Evolutionary conservation across 2,888 invertebrate species (phyloP), one percentile per base, ranked within the genome.

Genomic region (Alloscopus bannaensis): DNA sequence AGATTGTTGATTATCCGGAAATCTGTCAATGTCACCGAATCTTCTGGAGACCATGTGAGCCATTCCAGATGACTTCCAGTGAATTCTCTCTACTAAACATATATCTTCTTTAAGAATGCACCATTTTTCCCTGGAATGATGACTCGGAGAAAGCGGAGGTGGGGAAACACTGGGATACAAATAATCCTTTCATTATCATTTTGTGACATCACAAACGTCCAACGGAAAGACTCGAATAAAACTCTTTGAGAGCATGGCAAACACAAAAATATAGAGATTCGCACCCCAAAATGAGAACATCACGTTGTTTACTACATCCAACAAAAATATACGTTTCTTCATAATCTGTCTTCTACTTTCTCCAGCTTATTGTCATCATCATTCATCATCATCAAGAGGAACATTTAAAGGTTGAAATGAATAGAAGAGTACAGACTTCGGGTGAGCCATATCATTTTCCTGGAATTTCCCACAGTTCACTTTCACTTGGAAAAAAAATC

Each of bases 11-110:
- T 62, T 42, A 62, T 62, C 62, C 6, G 22, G 40, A 40, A 62
- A 62, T 62, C 62, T 62, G 62, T 62, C 62, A 62, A 62, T 62
- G 62, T 62, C 62, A 62, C 18, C 60, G 62, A 62, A 36, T 60
- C 20, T n/a, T 13, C 55, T 6, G 55, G 55, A 50, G 50, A 55
- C 22, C 55, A 57, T 29, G 29, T 11, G 57, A 57, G 57, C 52
- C 20, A 52, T 52, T 52, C 22, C 24, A 6, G 36, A 36, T 8
- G 36, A 36, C 36, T 13, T 13, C 36, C 13, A 8, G 6, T 36
- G 8, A 8, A 36, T 36, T 36, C 13, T 36, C 36, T 36, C 13
- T 13, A n/a, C n/a, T n/a, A n/a, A n/a, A n/a, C n/a, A n/a, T n/a
- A 13, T 36, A 13, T 4, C 45, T n/a, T 18, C 45, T 4, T 45